A percentile compares a stretch with the other conserved stretches of the same genome.
These are phyloP conservation scores for Nyctibius bracteatus DNA, from an alignment of 2,113 vertebrate genomes.

Conservation along the genomic window DNA sequence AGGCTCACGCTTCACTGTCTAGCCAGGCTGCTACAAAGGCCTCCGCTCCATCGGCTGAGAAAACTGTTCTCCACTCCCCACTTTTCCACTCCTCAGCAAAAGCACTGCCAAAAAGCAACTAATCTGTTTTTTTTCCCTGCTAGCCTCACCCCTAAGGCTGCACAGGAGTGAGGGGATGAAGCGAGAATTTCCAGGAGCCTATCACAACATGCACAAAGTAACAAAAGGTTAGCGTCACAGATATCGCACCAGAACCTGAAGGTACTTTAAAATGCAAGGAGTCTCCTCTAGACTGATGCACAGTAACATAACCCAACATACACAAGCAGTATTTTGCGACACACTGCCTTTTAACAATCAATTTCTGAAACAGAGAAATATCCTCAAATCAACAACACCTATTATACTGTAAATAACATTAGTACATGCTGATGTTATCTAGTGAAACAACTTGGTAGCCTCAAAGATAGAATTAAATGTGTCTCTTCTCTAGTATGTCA, in stretches of 20 bases:
- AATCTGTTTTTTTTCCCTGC: background rate
- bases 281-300: background rate
- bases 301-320: background rate
- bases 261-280: background rate
- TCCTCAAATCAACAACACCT: conserved; percentile 18
- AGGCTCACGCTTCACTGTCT: background rate
- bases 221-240: background rate
- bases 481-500: background rate
- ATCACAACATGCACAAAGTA: background rate
- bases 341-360: background rate
- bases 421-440: conserved; percentile 20
- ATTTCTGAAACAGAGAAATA: conserved; percentile 32
- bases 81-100: background rate
- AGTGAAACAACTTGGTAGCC: background rate
- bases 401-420: conserved; percentile 12
- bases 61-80: background rate
- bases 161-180: background rate
- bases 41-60: background rate
- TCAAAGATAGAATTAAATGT: background rate
- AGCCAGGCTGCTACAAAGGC: background rate
- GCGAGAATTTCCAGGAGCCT: background rate
- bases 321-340: background rate
- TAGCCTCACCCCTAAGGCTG: background rate
- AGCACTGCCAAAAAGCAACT: background rate
- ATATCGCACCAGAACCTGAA: background rate